These are phyloP conservation scores for Etia nguti DNA, from an alignment of 2,113 vertebrate genomes.

Conservation along the genomic window DNA sequence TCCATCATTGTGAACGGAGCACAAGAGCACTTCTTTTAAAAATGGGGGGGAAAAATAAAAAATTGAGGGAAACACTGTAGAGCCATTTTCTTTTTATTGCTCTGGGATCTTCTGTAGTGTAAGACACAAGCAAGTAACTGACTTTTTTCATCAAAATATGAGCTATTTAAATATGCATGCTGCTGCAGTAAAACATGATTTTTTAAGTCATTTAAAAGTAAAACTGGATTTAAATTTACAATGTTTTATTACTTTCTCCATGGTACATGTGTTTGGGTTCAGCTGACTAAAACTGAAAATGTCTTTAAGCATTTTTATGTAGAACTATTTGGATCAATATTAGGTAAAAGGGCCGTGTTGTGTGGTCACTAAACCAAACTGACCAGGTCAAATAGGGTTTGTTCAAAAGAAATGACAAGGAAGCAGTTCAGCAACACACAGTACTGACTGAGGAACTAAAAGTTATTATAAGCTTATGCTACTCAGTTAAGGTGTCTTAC, in stretches of 20 bases:
- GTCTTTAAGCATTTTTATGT: not conserved
- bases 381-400: not conserved
- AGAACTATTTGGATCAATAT: not conserved
- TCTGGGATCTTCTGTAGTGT: not conserved
- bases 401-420: not conserved
- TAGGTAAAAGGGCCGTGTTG: not conserved
- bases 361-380: not conserved
- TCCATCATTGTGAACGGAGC: not conserved
- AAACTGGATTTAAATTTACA: not conserved
- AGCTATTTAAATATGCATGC: not conserved
- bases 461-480: not conserved
- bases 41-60: accelerated
- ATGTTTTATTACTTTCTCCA: not conserved
- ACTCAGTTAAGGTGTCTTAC: not conserved
- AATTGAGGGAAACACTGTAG: not conserved
- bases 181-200: not conserved
- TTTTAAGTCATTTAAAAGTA: not conserved
- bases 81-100: not conserved
- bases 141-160: not conserved
- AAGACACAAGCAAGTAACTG: not conserved
- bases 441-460: not conserved
- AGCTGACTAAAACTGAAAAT: not conserved
- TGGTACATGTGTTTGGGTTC: not conserved
- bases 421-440: not conserved
- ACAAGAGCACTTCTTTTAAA: not conserved